Evolutionary conservation across 2,888 invertebrate species (phyloP), one percentile per base, ranked within the genome.

Genomic region (Volucella bombylans): DNA sequence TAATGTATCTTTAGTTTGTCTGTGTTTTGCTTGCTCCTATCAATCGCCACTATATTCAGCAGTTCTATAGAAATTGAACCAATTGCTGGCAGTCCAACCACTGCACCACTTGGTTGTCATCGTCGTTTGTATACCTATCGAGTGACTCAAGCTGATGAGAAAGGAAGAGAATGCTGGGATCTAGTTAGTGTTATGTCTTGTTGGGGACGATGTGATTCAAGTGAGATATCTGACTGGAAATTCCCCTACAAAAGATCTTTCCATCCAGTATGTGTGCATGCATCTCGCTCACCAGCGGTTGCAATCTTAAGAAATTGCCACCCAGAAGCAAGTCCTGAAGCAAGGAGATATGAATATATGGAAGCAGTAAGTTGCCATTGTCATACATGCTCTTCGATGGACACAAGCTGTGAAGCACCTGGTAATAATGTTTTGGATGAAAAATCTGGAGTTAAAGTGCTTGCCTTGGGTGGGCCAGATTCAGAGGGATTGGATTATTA

Each of bases 171-270:
- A 77, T 97, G 97, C 89, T 95, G 95, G 94, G 96, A 96, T 88
- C 93, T 93, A 67, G 93, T 97, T 11, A 94, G 94, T 49, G 95
- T 96, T 0, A 94, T 95, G 89, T 95, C 96, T 0, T 97, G 97
- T 90, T 96, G 96, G 93, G 97, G 97, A 15, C 92, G 96, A 64
- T 97, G 97, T 89, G 96, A 96, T 90, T 96, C 96, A 0, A 95
- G 95, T 90, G 96, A 97, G 93, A 96, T 96, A 90, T 95, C 96
- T 0, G 97, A 97, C 92, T 97, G 96, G 95, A 94, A 96, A 90
- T 97, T 97, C 90, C 97, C 97, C 0, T 97, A 95, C 92, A 97
- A 97, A 90, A 94, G 95, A 85, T 96, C 96, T 0, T 94, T 94
- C 88, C 97, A 97, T 90, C 96, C 96, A 0, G 97, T 97, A 1